Evolutionary conservation across 2,113 vertebrate species (phyloP).

Genomic region (Syngnathus floridae): DNA sequence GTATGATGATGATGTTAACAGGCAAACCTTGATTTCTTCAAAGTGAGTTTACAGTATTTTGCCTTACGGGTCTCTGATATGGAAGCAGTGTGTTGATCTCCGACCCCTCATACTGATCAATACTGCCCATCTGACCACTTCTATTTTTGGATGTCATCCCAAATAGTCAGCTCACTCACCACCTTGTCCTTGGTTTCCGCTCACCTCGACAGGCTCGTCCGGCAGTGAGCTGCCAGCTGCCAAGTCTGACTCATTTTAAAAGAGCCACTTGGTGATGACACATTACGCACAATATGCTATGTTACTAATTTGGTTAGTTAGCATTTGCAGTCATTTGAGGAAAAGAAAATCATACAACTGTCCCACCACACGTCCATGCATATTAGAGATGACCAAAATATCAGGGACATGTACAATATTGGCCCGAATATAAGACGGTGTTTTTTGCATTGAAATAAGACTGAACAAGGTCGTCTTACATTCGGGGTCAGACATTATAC

Average conservation of each 20-base stretch:
- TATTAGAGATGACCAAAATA: conserved; percentile 24
- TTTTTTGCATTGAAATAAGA: too few relatives aligned
- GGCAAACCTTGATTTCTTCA: background rate
- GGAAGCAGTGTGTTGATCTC: conserved; percentile 22
- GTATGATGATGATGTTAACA: background rate
- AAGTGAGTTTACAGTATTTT: background rate
- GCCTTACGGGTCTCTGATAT: conserved; percentile 17
- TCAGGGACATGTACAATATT: conserved; percentile 17
- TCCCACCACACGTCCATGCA: background rate
- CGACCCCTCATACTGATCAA: conserved; percentile 53
- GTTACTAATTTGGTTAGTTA: conserved; percentile 5
- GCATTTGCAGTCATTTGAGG: background rate
- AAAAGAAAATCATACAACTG: background rate
- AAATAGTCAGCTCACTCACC: conserved; percentile 44
- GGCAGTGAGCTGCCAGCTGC: conserved; percentile 26
- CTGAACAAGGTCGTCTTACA: too few relatives aligned
- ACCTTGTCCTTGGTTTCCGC: conserved; percentile 33
- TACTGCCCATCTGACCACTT: conserved; percentile 51
- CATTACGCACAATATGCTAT: background rate
- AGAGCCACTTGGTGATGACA: conserved; percentile 15
- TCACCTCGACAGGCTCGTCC: conserved; percentile 32
- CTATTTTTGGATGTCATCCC: conserved; percentile 53
- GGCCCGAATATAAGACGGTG: too few relatives aligned
- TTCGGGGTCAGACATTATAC: too few relatives aligned
- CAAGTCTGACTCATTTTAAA: conserved; percentile 39